Evolutionary conservation across 2,888 invertebrate species (phyloP), one percentile per base, ranked within the genome.

Genomic region (Nasonia oneida): DNA sequence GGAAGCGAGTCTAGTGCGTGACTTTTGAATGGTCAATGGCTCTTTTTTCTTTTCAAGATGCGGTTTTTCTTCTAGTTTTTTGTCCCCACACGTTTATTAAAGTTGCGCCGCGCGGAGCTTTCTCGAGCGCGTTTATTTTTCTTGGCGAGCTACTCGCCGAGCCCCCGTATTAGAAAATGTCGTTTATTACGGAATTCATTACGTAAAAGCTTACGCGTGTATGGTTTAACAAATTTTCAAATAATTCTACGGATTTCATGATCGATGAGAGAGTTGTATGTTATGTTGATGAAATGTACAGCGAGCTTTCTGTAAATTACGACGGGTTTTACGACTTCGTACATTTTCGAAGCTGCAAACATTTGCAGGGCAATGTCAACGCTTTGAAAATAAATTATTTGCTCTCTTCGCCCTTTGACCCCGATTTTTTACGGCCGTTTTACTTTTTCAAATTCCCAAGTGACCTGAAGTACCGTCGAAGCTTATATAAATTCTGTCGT

Each of bases 21-120:
- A 76, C 23, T 61, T n/a, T 37, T 77, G 61, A 64, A 77, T 61
- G 10, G 42, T 77, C 77, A 39, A 77, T 39, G 61, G 4, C 39
- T 39, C 23, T 23, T 23, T 23, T 23, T 23, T 23, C 42, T 23
- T 77, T 61, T 77, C 61, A 64, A 39, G 39, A 61, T 39, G n/a
- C 42, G n/a, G 3, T 39, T 57, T 39, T 8, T 23, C 29, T 6
- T 12, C 42, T 23, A 73, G 23, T 39, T 71, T 71, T 29, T 71
- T 71, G 71, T 39, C 39, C 15, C n/a, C 15, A 14, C 2, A 8
- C 8, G 47, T 74, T 50, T 47, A 42, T 70, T 70, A 12, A 33
- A 61, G n/a, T 61, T 23, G 23, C 8, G 10, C 8, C 18, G 29
- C 1, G 1, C 29, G n/a, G 10, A n/a, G n/a, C 23, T 61, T 61